Evolutionary conservation across 2,888 invertebrate genomes (phyloP).

Genomic region (Drosophila sordidula): DNA sequence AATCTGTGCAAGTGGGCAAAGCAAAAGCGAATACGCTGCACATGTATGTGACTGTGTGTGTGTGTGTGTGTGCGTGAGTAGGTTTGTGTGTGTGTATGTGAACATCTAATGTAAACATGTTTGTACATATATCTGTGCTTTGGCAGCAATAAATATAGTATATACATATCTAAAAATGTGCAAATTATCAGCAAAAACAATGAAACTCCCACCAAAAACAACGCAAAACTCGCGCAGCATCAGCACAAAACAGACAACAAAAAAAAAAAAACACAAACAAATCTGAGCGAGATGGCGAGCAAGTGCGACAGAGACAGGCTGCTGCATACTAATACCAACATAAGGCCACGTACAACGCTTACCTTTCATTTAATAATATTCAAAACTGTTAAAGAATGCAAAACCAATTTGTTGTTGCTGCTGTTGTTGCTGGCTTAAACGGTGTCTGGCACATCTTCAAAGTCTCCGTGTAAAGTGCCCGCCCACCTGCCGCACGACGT

Average conservation of each 20-base stretch:
- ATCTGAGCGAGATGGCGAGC: slow-evolving; percentile 6
- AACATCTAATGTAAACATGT: slow-evolving; percentile 24
- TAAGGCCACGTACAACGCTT: slow-evolving; percentile 48
- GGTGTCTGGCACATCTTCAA: slow-evolving; percentile 39
- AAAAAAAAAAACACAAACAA: slow-evolving; percentile 27
- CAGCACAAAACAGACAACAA: slow-evolving; percentile 23
- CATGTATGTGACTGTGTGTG: slow-evolving; percentile 7
- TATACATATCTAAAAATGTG: slow-evolving; percentile 36
- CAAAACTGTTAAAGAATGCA: slow-evolving; percentile 44
- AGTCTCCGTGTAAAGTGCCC: slow-evolving; percentile 32
- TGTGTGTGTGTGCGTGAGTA: slow-evolving; percentile 17
- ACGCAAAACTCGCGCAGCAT: slow-evolving; percentile 44
- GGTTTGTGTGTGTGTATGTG: slow-evolving; percentile 10
- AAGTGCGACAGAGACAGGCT: slow-evolving; percentile 7
- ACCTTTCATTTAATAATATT: slow-evolving; percentile 35
- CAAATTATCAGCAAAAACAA: slow-evolving; percentile 49
- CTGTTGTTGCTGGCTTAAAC: slow-evolving; percentile 15
- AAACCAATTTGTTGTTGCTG: slow-evolving; percentile 25
- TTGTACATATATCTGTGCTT: slow-evolving; percentile 9
- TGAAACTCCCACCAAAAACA: slow-evolving; percentile 57
- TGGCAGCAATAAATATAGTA: slow-evolving; percentile 5
- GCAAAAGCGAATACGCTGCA: slow-evolving; percentile 22
- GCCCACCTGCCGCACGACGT: slow-evolving; percentile 53
- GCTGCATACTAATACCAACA: slow-evolving; percentile 28
- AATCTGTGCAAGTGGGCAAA: slow-evolving; percentile 42